Evolutionary conservation across 2,797 vertebrate genomes (phyloP), one percentile per base, ranked within the genome.

Genomic region (Rhinogobio ventralis): DNA sequence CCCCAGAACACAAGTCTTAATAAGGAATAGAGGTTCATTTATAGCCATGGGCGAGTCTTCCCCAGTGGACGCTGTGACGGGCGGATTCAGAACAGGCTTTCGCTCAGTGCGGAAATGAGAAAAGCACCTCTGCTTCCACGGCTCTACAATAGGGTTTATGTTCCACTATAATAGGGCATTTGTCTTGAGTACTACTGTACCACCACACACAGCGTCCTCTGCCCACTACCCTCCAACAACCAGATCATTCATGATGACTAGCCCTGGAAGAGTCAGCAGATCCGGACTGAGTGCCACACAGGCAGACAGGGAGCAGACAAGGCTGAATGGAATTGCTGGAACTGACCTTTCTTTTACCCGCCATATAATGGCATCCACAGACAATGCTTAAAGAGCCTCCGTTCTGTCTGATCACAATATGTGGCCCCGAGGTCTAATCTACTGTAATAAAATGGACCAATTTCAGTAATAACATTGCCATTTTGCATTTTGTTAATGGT

Each of bases 111-210:
- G 15, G 69, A 85, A 89, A 88, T 69, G 84, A 86, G 83, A 79
- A 79, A 82, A 74, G 51, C 39, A 64, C 71, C 72, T 74, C 79
- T 51, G 83, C 79, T 85, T 80, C 85, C 86, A 79, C 39, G 23
- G 49, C 68, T 64, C 73, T 83, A 89, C 87, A 89, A 88, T 71
- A 85, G 82, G 88, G 81, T 80, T 90, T 90, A 87, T 89, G 84
- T 89, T 89, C 81, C 11, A 55, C 74, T 66, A 91, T 87, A 90
- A 90, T 79, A 83, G 85, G 77, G 72, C 62, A 64, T 82, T 88
- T 90, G 89, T 90, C 79, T 78, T 51, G 71, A 86, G 84, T 80
- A 83, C 68, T 86, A 90, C 89, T 85, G 87, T 86, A 89, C 77
- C 62, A 72, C 83, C 81, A 76, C 84, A 87, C 67, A 73, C 88